phyloP scores from a whole-genome alignment of 2,797 vertebrate species.

The Valencia hispanica region DNA sequence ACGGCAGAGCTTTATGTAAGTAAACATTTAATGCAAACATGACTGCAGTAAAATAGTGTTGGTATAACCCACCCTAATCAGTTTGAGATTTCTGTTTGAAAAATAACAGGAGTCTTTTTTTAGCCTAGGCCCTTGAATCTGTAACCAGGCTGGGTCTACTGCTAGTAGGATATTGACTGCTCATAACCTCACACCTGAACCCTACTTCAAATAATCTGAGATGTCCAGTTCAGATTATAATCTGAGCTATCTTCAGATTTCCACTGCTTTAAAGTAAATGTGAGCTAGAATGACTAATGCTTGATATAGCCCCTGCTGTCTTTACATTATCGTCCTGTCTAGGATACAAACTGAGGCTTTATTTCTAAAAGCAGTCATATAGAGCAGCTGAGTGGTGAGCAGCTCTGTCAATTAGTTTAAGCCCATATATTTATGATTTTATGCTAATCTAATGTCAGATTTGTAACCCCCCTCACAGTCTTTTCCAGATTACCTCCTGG shows the following conservation, averaged over 20 bases:
- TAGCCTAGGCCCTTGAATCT: no score
- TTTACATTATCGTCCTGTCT: no score
- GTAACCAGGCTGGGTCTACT: background rate
- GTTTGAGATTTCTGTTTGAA: background rate
- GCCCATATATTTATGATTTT: background rate
- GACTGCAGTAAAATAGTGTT: background rate
- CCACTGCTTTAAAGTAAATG: background rate
- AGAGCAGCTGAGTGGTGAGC: no score
- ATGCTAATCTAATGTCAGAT: background rate
- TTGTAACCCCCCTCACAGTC: background rate
- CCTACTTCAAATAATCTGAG: background rate
- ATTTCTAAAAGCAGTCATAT: no score
- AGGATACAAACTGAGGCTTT: no score
- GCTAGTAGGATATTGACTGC: background rate
- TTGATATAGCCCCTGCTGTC: background rate
- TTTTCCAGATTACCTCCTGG: background rate
- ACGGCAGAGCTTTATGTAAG: no score
- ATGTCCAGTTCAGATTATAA: background rate
- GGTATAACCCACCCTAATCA: background rate
- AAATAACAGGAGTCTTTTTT: background rate
- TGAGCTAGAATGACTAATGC: background rate
- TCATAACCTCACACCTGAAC: background rate
- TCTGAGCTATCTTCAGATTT: background rate
- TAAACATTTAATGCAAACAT: background rate
- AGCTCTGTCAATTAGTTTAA: background rate